phyloP scores from a whole-genome alignment of 2,888 invertebrate species.

The Monopis laevigella region DNA sequence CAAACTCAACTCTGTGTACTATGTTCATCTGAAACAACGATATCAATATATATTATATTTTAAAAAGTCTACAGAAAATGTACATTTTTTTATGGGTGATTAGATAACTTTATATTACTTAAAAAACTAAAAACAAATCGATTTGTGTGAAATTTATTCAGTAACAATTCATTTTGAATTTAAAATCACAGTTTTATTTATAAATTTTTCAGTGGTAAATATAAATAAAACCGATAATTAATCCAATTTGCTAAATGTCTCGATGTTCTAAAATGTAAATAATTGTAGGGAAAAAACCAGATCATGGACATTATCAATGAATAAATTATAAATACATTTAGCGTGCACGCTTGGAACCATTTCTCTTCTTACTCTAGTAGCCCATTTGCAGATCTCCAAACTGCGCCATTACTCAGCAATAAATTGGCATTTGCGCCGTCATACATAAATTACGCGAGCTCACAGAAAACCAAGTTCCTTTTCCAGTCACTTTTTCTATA shows the following conservation, averaged over 20 bases:
- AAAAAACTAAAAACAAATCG: too few species aligned
- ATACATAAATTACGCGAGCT: conserved; percentile 63
- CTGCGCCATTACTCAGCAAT: conserved; percentile 65
- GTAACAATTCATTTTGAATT: too few species aligned
- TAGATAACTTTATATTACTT: too few species aligned
- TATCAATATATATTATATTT: too few species aligned
- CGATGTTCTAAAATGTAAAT: background rate
- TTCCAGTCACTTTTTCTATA: conserved; percentile 51
- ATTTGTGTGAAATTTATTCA: too few species aligned
- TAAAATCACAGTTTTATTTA: too few species aligned
- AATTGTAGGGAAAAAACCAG: background rate
- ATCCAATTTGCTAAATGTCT: conserved; percentile 1
- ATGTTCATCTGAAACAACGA: too few species aligned
- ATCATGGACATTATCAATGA: conserved; percentile 30
- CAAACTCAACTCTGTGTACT: too few species aligned
- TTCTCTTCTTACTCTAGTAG: conserved; percentile 62
- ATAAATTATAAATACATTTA: conserved; percentile 66
- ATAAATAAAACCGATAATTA: too few species aligned
- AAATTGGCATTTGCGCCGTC: conserved; percentile 66
- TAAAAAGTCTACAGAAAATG: too few species aligned
- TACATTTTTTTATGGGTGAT: too few species aligned
- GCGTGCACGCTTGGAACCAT: conserved; percentile 56
- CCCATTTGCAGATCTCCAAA: conserved; percentile 65
- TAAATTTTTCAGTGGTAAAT: too few species aligned
- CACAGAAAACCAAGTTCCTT: conserved; percentile 52